Base-by-base conservation (phyloP, 2,888 invertebrate genomes). In the Gymnosoma rotundatum region DNA sequence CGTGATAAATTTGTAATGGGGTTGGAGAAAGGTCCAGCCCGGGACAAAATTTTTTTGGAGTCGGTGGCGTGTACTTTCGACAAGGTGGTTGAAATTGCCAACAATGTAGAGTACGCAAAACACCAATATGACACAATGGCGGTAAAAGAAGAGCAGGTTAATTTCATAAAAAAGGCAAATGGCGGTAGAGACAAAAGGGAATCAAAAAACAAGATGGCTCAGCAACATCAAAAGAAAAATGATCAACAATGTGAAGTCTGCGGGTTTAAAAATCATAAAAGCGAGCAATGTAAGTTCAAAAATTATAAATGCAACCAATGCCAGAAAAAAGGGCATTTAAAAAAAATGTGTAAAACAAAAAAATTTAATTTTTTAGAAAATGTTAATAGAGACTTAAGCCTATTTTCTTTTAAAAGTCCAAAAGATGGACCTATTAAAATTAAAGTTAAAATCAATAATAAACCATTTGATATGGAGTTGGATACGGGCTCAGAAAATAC, bases 1-100 rank as follows among this genome's bases (percentile, higher is more conserved):
- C 69, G 81, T 5, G 81, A 82, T 52, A 85, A 82, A 42, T 85
- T 85, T 63, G 73, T 80, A 12, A 83, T 86, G 75, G 83, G 80
- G 25, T 21, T 86, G 66, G 78, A 82, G 69, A 83, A 80, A 56
- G 80, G 85, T 38, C 69, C 83, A 9, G 79, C 69, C 14, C 66
- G 80, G 9, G 86, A 87, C 32, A 87, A 83, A 69, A 58, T 86
- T 18, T 85, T 86, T 73, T 61, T 85, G 32, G 86, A 87, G 66
- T 45, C 80, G 12, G 66, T 82, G 20, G 58, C 20, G 1, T 73
- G 70, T 5, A 64, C 58, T 18, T 76, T 84, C 20, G 72, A 81
- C 2, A 83, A 81, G 58, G 74, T 73, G 12, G 56, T 85, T 12
- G 75, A 80, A 70, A 83, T 85, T 16, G 80, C 86, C 8, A 82